Evolutionary conservation across 2,113 vertebrate genomes (phyloP), one percentile per base, ranked within the genome.

Genomic region (Saimiri boliviensis): DNA sequence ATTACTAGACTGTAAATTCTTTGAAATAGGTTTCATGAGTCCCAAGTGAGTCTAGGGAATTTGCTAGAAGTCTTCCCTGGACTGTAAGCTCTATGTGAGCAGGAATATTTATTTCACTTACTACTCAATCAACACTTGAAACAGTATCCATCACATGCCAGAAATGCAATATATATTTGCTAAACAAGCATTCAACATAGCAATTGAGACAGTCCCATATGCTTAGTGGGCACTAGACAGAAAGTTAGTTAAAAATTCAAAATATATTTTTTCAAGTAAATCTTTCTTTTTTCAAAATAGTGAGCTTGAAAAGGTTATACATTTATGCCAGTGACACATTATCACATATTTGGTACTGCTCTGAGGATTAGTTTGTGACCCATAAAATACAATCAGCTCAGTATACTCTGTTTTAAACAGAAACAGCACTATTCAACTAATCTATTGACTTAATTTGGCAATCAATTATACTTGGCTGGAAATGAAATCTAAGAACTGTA

Each of bases 361-460:
- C n/a, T 79, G 23, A 45, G 32, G 45, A 32, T 35, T 80, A 70
- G 12, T 30, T 66, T 74, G 23, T 80, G 25, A 93, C 30, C 2
- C 17, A 40, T 30, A 66, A 83, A 88, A 54, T 68, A 92, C 1
- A 70, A 82, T 4, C 40, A 42, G 27, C 0, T 79, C 27, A 40
- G 42, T 63, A 94, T 82, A 79, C 66, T 86, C 49, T 86, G 25
- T 86, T 93, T 63, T 92, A 77, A 73, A 93, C 12, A 85, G 76
- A 92, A 89, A 19, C 8, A 84, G 13, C 14, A 13, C 68, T 94
- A 73, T 32, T 35, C 11, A 60, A 20, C 4, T 42, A n/a, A 82
- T 77, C 10, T 8, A 97, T 49, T 73, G 25, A 58, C 81, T 85
- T 54, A 83, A 84, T 76, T 84, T 93, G 35, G 8, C n/a, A 86